phyloP scores from a whole-genome alignment of 2,797 vertebrate species.

The Sardinella longiceps region DNA sequence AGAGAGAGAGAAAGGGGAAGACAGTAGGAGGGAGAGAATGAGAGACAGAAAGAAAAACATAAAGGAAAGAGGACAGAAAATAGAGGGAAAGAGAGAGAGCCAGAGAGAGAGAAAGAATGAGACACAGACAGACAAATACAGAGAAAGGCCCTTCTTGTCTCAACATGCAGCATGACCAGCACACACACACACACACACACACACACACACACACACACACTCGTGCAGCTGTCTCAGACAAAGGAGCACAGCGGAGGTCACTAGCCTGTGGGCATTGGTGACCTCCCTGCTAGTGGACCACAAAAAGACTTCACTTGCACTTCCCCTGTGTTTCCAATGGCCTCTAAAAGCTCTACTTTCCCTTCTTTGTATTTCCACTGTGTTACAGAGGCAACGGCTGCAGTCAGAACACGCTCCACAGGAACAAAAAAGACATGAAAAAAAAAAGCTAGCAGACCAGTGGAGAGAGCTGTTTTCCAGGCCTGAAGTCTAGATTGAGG shows the following conservation, averaged over 20 bases:
- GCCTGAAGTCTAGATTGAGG: neutral
- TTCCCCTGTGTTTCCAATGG: neutral
- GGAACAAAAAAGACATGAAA: neutral
- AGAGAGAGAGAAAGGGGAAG: neutral
- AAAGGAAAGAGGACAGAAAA: neutral
- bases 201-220: neutral
- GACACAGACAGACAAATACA: neutral
- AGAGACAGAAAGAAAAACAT: neutral
- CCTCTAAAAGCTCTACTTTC: too few species aligned
- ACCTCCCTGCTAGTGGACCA: conserved; percentile 10
- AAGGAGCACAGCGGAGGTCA: neutral
- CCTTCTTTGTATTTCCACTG: neutral
- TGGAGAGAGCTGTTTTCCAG: neutral
- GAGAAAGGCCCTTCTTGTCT: conserved; percentile 12
- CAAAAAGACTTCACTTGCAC: neutral
- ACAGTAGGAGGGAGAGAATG: neutral
- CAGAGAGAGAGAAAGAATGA: neutral
- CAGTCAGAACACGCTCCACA: neutral
- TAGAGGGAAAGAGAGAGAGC: neutral
- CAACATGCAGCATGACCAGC: conserved; percentile 30
- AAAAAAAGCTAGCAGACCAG: neutral
- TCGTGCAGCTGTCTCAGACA: neutral
- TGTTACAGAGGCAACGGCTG: neutral
- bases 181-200: conserved; percentile 24
- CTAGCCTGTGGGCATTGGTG: neutral